Evolutionary conservation across 2,113 vertebrate genomes (phyloP).

Genomic region (Speoplatyrhinus poulsoni): DNA sequence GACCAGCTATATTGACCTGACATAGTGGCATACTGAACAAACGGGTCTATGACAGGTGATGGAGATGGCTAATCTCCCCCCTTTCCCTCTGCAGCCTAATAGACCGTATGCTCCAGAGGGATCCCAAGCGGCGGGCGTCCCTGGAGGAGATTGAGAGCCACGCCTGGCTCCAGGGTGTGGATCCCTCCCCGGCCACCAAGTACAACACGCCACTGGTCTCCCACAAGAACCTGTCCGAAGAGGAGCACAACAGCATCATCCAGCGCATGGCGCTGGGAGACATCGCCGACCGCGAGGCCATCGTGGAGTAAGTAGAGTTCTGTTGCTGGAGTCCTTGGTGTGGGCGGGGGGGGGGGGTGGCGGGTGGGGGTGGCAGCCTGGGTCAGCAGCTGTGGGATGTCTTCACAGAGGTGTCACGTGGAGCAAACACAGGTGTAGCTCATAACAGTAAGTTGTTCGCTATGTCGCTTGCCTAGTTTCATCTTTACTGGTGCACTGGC

Average conservation of each 20-base stretch:
- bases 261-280: conserved; percentile 98
- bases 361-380: too few species aligned
- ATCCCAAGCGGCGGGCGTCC: conserved; percentile 90
- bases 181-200: conserved; percentile 96
- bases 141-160: conserved; percentile 95
- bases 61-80: conserved; percentile 20
- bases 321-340: neutral
- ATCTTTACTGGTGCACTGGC: too few species aligned
- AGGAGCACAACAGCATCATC: conserved; percentile 97
- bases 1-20: neutral
- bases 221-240: conserved; percentile 94
- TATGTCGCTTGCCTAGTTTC: too few species aligned
- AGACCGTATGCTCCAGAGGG: conserved; percentile 95
- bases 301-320: conserved; percentile 86
- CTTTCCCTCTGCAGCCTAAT: conserved; percentile 81
- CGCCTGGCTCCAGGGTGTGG: conserved; percentile 93
- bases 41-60: too few species aligned
- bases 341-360: too few species aligned
- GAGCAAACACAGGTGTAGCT: too few species aligned
- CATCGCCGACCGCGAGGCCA: conserved; percentile 92
- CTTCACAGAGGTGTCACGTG: too few species aligned
- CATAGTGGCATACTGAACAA: neutral
- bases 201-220: conserved; percentile 95
- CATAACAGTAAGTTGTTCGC: too few species aligned
- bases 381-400: too few species aligned